Percentiles rank a stretch among this genome's conserved stretches.
Conservation (phyloP, 2,113 vertebrate genomes). For the Gasterosteus aculeatus region DNA sequence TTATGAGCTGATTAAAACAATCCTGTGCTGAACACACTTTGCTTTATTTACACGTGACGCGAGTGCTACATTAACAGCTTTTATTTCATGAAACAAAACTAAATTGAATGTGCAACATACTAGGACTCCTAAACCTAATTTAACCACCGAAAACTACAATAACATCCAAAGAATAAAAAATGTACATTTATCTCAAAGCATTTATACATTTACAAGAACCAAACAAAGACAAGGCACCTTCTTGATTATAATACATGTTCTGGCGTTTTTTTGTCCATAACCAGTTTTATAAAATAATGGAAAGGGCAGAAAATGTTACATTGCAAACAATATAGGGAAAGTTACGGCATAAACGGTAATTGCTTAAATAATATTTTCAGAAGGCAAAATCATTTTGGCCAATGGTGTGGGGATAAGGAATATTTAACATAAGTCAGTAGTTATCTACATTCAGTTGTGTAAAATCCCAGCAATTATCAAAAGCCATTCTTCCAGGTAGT, state of each 20-base stretch:
- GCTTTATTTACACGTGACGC: constrained; percentile 69
- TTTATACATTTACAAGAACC: constrained; percentile 32
- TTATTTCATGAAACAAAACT: constrained; percentile 37
- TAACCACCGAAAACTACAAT: constrained; percentile 34
- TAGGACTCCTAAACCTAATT: constrained; percentile 18
- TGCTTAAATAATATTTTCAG: constrained; percentile 2
- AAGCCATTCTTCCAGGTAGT: constrained; percentile 18
- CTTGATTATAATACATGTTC: constrained; percentile 41
- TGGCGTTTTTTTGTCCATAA: constrained; percentile 40
- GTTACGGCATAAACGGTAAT: not conserved
- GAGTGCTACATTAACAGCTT: constrained; percentile 38
- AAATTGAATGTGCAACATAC: constrained; percentile 31
- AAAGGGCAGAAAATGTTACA: constrained; percentile 9
- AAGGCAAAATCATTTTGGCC: constrained; percentile 43
- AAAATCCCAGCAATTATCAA: constrained; percentile 36
- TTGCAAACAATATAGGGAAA: constrained; percentile 15
- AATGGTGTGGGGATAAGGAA: constrained; percentile 29
- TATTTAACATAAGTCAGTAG: constrained; percentile 31
- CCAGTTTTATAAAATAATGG: constrained; percentile 19
- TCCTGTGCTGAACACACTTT: constrained; percentile 14
- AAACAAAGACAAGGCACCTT: constrained; percentile 69
- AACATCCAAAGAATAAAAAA: constrained; percentile 28
- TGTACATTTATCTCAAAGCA: constrained; percentile 30
- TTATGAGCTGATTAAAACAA: constrained; percentile 23
- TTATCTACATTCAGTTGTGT: constrained; percentile 18